A percentile compares a stretch with the other conserved stretches of the same genome.
Evolutionary conservation across 1,140 invertebrate species (phyloP).

Genomic region (Dendroctonus valens): DNA sequence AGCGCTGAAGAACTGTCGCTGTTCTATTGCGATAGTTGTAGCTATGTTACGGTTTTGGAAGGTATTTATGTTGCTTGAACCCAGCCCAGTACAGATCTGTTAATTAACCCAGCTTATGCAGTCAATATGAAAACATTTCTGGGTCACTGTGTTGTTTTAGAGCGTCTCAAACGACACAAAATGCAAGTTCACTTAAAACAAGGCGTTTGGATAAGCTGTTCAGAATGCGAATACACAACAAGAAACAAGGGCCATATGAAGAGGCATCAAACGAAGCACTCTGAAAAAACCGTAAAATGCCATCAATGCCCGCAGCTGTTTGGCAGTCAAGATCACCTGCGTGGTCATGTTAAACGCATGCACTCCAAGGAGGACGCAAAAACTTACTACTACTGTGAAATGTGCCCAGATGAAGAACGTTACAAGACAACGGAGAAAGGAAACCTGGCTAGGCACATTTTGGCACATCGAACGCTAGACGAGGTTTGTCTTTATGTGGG

Average conservation of each 20-base stretch:
- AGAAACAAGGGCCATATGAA: conserved; percentile 6
- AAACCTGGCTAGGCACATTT: conserved; percentile 17
- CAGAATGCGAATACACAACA: conserved; percentile 11
- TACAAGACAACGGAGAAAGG: conserved; percentile 23
- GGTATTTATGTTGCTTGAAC: neutral
- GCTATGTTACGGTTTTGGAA: conserved; percentile 15
- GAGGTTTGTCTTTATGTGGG: conserved; percentile 4
- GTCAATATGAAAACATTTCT: neutral
- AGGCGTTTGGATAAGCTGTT: conserved; percentile 8
- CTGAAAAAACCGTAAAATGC: conserved; percentile 6
- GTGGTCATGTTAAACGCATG: conserved; percentile 8
- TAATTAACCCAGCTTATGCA: neutral
- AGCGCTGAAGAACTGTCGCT: conserved; percentile 2
- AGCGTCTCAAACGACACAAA: conserved; percentile 18
- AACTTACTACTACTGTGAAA: conserved; percentile 18
- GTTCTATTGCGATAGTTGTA: conserved; percentile 9
- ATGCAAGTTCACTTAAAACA: conserved; percentile 9
- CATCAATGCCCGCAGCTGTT: conserved; percentile 2
- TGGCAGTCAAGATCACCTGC: conserved; percentile 13
- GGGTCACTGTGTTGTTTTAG: conserved; percentile 6
- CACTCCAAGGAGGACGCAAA: conserved; percentile 4
- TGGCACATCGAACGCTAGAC: conserved; percentile 18
- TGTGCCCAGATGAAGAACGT: conserved; percentile 19
- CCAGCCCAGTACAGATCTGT: neutral
- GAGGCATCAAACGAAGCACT: conserved; percentile 8